Conservation (phyloP, 2,113 vertebrate species). For the Drymodes brunneopygia region DNA sequence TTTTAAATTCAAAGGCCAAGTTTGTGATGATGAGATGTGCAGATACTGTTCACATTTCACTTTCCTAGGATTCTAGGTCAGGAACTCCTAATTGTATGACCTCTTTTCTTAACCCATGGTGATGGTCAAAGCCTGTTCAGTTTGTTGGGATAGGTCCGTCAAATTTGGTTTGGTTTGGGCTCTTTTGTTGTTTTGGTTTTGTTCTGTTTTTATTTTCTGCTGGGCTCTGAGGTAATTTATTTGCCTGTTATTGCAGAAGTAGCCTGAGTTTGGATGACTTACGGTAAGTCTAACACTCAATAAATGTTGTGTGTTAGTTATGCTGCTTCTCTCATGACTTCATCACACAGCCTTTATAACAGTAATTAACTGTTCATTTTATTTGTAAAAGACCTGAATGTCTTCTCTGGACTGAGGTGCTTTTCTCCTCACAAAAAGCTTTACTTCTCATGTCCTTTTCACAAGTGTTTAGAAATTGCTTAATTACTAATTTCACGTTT, state of each 20-base stretch:
- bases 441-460: neutral
- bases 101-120: neutral
- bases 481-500: neutral
- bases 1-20: neutral
- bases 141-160: neutral
- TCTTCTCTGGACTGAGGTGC: neutral
- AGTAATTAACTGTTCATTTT: neutral
- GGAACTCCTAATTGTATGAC: neutral
- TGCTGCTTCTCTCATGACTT: constrained; percentile 39
- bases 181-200: neutral
- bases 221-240: constrained; percentile 74
- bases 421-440: neutral
- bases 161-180: neutral
- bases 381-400: neutral
- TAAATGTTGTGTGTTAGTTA: constrained; percentile 62
- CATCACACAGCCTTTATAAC: constrained; percentile 61
- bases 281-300: constrained; percentile 84
- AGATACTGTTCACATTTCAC: neutral
- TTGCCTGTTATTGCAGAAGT: constrained; percentile 95
- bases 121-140: neutral
- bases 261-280: constrained; percentile 92
- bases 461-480: neutral
- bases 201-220: neutral
- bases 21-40: neutral
- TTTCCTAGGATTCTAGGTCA: neutral